A percentile compares a stretch with the other conserved stretches of the same genome.
Evolutionary conservation across 2,888 invertebrate genomes (phyloP).

Genomic region (Leptinotarsa haldemani): DNA sequence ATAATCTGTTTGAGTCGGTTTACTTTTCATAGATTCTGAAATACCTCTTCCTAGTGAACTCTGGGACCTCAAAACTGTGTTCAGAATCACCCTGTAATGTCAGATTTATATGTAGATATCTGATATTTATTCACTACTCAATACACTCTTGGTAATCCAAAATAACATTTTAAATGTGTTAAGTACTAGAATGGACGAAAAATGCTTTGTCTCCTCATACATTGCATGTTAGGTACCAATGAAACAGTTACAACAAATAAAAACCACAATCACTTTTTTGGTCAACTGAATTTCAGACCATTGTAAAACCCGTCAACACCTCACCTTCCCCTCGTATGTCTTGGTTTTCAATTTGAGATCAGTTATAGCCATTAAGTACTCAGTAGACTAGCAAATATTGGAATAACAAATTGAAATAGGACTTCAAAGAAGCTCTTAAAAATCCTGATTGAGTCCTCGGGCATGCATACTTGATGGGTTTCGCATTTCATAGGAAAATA

Average conservation of each 20-base stretch:
- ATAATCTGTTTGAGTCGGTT: not conserved
- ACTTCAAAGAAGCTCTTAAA: constrained; percentile 15
- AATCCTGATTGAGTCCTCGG: not conserved
- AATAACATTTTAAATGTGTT: constrained; percentile 33
- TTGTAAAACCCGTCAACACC: too few species aligned
- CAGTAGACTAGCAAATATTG: constrained; percentile 14
- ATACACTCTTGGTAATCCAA: constrained; percentile 40
- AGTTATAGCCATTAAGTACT: constrained; percentile 3
- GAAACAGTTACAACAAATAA: constrained; percentile 38
- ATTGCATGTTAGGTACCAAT: constrained; percentile 23
- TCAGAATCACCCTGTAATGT: constrained; percentile 6
- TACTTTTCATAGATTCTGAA: not conserved
- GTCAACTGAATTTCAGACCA: too few species aligned
- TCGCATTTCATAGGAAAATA: constrained; percentile 6
- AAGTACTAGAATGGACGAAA: constrained; percentile 61
- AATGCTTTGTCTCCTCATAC: constrained; percentile 46
- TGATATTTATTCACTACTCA: constrained; percentile 46
- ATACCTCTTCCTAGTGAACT: too few species aligned
- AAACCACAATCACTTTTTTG: too few species aligned
- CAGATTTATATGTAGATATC: constrained; percentile 54
- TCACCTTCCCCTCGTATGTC: not conserved
- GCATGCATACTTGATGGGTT: constrained; percentile 15
- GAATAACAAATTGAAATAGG: constrained; percentile 7
- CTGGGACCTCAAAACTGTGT: not conserved
- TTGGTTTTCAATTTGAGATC: constrained; percentile 9